Conservation (phyloP, 2,797 vertebrate genomes). For the Orientallactaga sibirica region DNA sequence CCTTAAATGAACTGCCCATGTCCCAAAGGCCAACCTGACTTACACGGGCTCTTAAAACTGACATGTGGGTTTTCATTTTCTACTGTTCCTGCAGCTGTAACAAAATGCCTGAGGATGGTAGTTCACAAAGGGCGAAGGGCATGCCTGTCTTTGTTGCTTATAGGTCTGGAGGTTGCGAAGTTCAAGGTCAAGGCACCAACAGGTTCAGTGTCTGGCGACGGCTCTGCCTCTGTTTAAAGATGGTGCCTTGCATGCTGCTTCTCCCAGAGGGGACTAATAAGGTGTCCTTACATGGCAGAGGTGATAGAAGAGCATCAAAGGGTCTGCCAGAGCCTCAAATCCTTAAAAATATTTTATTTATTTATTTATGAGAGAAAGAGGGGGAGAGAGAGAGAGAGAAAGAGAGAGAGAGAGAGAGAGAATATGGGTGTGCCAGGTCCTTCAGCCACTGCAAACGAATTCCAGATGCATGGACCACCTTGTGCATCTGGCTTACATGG, state of each 20-base stretch:
- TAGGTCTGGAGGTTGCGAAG: accelerated
- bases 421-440: no score
- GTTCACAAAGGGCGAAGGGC: accelerated
- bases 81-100: not conserved
- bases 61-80: no score
- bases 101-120: not conserved
- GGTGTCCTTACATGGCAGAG: not conserved
- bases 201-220: not conserved
- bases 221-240: not conserved
- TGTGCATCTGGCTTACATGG: no score
- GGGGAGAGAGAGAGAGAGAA: no score
- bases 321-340: not conserved
- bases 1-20: not conserved
- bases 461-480: no score
- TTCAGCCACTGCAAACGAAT: no score
- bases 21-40: no score
- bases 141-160: no score
- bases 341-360: not conserved
- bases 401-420: no score
- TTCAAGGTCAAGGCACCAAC: no score
- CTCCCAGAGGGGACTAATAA: not conserved
- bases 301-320: not conserved
- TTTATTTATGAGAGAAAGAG: no score
- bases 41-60: not conserved
- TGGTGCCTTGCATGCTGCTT: not conserved